Evolutionary conservation across 2,888 invertebrate genomes (phyloP).

Genomic region (Drosophila multiciliata): DNA sequence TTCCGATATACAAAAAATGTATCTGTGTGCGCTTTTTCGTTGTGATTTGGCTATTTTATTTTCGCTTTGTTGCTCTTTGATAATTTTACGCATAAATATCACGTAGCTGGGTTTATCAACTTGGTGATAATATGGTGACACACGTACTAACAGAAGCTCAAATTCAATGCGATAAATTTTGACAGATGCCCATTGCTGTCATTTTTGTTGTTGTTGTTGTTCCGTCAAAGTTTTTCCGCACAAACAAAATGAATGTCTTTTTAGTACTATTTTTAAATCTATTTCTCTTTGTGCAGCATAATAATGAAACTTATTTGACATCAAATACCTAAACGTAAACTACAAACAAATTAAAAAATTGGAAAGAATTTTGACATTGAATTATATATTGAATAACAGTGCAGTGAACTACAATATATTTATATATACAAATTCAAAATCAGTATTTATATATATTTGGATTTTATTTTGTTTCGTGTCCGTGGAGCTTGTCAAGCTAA

Average conservation of each 20-base stretch:
- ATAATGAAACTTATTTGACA: slow-evolving; percentile 35
- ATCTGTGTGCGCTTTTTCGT: slow-evolving; percentile 25
- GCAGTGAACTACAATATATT: slow-evolving; percentile 30
- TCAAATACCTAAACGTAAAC: not conserved
- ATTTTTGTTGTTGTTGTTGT: slow-evolving; percentile 14
- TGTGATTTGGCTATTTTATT: slow-evolving; percentile 25
- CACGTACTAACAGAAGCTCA: slow-evolving; percentile 55
- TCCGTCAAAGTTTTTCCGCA: slow-evolving; percentile 6
- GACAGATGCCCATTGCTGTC: slow-evolving; percentile 3
- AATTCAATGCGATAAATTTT: slow-evolving; percentile 66
- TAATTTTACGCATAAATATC: slow-evolving; percentile 76
- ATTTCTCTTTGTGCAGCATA: slow-evolving; percentile 8
- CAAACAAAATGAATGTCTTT: slow-evolving; percentile 19
- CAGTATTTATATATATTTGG: slow-evolving; percentile 17
- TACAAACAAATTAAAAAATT: slow-evolving; percentile 1
- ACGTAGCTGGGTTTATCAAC: slow-evolving; percentile 62
- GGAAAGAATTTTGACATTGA: slow-evolving; percentile 11
- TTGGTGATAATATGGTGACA: slow-evolving; percentile 62
- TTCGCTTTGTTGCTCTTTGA: slow-evolving; percentile 51
- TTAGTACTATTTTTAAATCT: slow-evolving; percentile 6
- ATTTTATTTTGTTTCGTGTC: slow-evolving; percentile 26
- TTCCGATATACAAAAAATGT: slow-evolving; percentile 1
- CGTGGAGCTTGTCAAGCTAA: slow-evolving; percentile 55
- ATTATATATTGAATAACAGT: slow-evolving; percentile 20
- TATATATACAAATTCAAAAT: slow-evolving; percentile 14